These are phyloP conservation scores for Ormia ochracea DNA, from an alignment of 2,888 invertebrate species.

Conservation along the genomic window DNA sequence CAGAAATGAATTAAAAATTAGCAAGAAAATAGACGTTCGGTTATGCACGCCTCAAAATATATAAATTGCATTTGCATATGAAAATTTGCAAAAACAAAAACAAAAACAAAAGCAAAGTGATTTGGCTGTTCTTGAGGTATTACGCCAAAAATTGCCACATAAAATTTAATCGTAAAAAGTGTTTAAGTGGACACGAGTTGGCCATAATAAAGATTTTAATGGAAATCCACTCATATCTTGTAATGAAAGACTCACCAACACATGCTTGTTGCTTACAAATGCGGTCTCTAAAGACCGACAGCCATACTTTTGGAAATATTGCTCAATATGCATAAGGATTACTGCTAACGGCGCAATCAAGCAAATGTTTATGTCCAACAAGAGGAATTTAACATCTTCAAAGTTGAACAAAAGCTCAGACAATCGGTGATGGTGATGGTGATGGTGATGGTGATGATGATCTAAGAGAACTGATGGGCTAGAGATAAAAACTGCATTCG, in stretches of 20 bases:
- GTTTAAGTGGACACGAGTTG: neutral
- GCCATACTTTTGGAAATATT: neutral
- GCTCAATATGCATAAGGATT: constrained; percentile 45
- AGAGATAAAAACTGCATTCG: neutral
- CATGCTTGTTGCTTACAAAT: neutral
- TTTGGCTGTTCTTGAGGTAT: neutral
- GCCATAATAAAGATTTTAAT: constrained; percentile 36
- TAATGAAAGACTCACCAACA: constrained; percentile 23
- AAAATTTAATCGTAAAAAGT: constrained; percentile 10
- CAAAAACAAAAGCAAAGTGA: constrained; percentile 11
- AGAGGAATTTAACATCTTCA: constrained; percentile 6
- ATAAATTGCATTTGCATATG: constrained; percentile 32
- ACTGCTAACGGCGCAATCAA: constrained; percentile 57
- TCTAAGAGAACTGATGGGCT: constrained; percentile 24
- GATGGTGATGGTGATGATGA: constrained; percentile 17
- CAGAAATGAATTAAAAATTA: constrained; percentile 8
- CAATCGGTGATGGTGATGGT: constrained; percentile 1
- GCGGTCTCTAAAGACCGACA: neutral
- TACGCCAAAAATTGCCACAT: constrained; percentile 31
- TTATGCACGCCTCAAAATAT: neutral
- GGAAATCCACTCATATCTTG: constrained; percentile 35
- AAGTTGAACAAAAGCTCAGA: constrained; percentile 11
- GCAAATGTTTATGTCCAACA: constrained; percentile 50
- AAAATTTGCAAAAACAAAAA: too few relatives aligned
- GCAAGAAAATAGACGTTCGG: neutral